A percentile compares a stretch with the other conserved stretches of the same genome.
These are phyloP conservation scores for Drosophila subquinaria DNA, from an alignment of 2,888 invertebrate species.

Conservation along the genomic window DNA sequence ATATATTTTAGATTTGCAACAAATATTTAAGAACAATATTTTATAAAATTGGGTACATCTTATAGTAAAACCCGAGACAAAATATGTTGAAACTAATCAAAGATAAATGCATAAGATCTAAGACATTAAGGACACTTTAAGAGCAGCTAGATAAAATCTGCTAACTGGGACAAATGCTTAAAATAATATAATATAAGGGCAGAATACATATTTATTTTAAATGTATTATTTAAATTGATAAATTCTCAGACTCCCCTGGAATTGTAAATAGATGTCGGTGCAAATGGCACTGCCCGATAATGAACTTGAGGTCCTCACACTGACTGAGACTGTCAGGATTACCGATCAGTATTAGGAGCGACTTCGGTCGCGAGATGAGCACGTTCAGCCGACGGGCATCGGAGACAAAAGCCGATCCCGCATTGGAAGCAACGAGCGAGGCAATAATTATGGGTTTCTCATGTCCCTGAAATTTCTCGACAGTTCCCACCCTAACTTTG, in stretches of 20 bases:
- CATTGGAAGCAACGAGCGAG: background rate
- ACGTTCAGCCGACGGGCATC: background rate
- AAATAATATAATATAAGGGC: background rate
- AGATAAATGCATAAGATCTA: background rate
- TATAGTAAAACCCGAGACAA: background rate
- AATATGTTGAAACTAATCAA: background rate
- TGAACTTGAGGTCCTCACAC: background rate
- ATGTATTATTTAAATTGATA: background rate
- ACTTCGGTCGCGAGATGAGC: background rate
- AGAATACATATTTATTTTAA: background rate
- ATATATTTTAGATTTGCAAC: background rate
- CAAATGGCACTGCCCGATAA: background rate
- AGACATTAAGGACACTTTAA: background rate
- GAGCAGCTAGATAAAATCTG: background rate
- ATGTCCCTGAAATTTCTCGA: conserved; percentile 87
- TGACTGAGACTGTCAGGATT: background rate
- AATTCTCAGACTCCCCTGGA: background rate
- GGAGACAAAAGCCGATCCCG: background rate
- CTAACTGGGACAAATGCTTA: background rate
- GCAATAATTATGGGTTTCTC: conserved; percentile 4
- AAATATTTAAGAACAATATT: background rate
- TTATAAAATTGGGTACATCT: background rate
- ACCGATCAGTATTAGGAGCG: conserved; percentile 1
- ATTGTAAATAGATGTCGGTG: background rate
- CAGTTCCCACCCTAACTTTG: conserved; percentile 87